These are phyloP conservation scores for Dascillus cervinus DNA, from an alignment of 2,888 invertebrate species.

Conservation along the genomic window DNA sequence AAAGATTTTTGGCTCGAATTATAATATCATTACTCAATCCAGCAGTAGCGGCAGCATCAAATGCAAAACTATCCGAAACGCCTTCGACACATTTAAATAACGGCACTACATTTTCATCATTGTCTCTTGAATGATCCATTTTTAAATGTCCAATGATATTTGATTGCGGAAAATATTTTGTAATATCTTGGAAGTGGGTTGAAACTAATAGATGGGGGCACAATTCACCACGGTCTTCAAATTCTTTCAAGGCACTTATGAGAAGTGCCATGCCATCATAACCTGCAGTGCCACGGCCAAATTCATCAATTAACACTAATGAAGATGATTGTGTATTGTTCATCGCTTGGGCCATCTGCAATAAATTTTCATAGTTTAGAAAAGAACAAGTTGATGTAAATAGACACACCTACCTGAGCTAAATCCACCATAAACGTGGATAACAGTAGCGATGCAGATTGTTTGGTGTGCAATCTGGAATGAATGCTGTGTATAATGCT, in stretches of 20 bases:
- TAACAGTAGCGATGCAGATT: conserved; percentile 69
- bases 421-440: conserved; percentile 83
- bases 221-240: conserved; percentile 46
- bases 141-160: conserved; percentile 34
- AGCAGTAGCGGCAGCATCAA: conserved; percentile 53
- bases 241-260: conserved; percentile 58
- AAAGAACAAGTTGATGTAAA: background rate
- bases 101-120: conserved; percentile 51
- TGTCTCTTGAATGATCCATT: conserved; percentile 29
- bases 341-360: conserved; percentile 64
- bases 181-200: conserved; percentile 68
- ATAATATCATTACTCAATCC: conserved; percentile 50
- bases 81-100: conserved; percentile 59
- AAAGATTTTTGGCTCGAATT: conserved; percentile 46
- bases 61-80: conserved; percentile 56
- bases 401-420: conserved; percentile 55
- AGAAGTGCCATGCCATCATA: conserved; percentile 70
- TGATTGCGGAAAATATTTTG: conserved; percentile 49
- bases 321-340: conserved; percentile 57
- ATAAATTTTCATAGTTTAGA: background rate
- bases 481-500: conserved; percentile 66
- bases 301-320: conserved; percentile 79
- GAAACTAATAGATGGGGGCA: conserved; percentile 72
- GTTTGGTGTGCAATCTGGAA: conserved; percentile 66
- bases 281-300: conserved; percentile 76